Evolutionary conservation across 2,113 vertebrate genomes (phyloP).

Genomic region (Gyps fulvus): DNA sequence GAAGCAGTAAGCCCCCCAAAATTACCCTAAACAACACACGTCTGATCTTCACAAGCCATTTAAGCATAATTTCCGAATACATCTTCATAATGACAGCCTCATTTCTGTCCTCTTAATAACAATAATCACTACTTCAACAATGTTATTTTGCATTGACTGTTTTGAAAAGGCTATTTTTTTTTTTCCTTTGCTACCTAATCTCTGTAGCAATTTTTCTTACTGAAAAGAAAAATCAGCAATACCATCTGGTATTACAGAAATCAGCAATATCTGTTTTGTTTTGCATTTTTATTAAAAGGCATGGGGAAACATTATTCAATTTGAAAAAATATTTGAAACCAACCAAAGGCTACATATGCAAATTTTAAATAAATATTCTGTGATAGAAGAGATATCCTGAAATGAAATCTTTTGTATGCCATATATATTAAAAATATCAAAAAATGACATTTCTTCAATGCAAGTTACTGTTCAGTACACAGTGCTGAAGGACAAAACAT

Average conservation of each 20-base stretch:
- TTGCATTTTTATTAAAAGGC: background rate
- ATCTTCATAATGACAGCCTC: constrained; percentile 60
- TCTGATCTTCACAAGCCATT: constrained; percentile 46
- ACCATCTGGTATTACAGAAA: background rate
- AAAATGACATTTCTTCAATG: background rate
- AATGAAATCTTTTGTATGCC: background rate
- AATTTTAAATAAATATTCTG: background rate
- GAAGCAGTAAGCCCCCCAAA: background rate
- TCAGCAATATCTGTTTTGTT: background rate
- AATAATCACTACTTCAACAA: constrained; percentile 58
- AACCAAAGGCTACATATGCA: background rate
- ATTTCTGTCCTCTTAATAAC: constrained; percentile 60
- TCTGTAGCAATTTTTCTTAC: background rate
- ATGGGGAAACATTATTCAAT: background rate
- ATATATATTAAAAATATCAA: background rate
- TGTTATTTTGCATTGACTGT: constrained; percentile 50
- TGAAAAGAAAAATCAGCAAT: constrained; percentile 8
- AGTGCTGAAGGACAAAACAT: constrained; percentile 15
- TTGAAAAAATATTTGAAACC: background rate
- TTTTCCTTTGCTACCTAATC: background rate
- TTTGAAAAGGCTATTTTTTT: constrained; percentile 28
- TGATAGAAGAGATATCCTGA: background rate
- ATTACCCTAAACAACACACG: constrained; percentile 36
- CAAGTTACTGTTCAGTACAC: background rate
- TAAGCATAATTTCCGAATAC: constrained; percentile 35